Evolutionary conservation across 1,140 invertebrate species (phyloP).

Genomic region (Wasmannia auropunctata): DNA sequence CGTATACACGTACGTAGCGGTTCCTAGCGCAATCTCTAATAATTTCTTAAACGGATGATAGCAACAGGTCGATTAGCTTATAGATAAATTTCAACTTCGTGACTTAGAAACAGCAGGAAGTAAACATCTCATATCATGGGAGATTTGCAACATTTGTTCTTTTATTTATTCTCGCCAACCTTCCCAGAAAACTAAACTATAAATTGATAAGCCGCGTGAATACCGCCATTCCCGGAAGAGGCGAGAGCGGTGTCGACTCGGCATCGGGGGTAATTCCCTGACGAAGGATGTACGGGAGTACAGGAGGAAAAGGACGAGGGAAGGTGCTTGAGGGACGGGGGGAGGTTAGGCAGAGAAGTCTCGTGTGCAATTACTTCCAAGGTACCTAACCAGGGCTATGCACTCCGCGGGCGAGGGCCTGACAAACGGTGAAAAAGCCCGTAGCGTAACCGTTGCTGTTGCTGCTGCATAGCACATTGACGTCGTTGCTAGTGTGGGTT

Average conservation of each 20-base stretch:
- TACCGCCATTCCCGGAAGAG: slow-evolving; percentile 58
- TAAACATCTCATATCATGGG: neutral
- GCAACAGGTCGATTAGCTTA: neutral
- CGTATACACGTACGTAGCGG: slow-evolving; percentile 62
- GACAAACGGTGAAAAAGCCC: slow-evolving; percentile 84
- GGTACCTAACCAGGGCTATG: slow-evolving; percentile 62
- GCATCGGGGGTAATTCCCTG: slow-evolving; percentile 1
- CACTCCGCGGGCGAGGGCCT: slow-evolving; percentile 35
- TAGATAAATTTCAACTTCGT: neutral
- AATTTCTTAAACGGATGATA: slow-evolving; percentile 65
- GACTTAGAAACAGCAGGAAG: neutral
- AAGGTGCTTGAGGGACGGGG: neutral
- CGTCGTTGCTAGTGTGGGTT: slow-evolving; percentile 84
- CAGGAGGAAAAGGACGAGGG: slow-evolving; percentile 51
- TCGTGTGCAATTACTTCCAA: slow-evolving; percentile 56
- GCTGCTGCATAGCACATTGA: slow-evolving; percentile 78
- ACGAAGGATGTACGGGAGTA: slow-evolving; percentile 43
- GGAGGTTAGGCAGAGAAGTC: slow-evolving; percentile 54
- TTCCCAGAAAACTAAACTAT: neutral
- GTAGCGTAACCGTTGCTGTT: slow-evolving; percentile 80
- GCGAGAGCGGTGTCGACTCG: slow-evolving; percentile 25
- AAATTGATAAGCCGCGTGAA: slow-evolving; percentile 36
- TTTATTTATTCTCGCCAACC: neutral
- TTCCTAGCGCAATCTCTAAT: slow-evolving; percentile 68
- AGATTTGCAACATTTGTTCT: neutral